Evolutionary conservation across 2,888 invertebrate species (phyloP).

Genomic region (Agriopis marginaria): DNA sequence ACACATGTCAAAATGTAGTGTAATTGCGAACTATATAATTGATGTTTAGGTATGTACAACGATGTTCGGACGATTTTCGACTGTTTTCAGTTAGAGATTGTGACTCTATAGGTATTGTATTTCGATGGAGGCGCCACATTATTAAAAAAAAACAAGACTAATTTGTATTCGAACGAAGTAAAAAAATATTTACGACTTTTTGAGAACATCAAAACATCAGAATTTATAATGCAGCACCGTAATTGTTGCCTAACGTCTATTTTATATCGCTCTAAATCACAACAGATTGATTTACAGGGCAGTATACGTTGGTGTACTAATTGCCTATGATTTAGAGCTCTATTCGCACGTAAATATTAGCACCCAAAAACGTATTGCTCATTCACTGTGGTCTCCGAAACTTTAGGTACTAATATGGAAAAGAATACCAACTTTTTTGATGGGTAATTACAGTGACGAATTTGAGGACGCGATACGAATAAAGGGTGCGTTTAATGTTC

Average conservation of each 20-base stretch:
- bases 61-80: too few relatives aligned
- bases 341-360: background rate
- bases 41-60: too few relatives aligned
- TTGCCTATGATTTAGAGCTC: slow-evolving; percentile 1
- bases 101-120: too few relatives aligned
- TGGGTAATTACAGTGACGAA: background rate
- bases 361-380: slow-evolving; percentile 1
- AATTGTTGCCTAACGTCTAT: background rate
- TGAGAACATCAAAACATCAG: background rate
- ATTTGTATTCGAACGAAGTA: too few relatives aligned
- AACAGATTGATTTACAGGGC: background rate
- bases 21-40: too few relatives aligned
- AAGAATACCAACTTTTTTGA: too few relatives aligned
- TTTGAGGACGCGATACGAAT: too few relatives aligned
- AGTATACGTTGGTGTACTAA: background rate
- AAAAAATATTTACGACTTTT: background rate
- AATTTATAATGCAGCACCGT: background rate
- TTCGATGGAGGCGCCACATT: too few relatives aligned
- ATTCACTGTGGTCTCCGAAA: background rate
- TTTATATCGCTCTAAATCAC: slow-evolving; percentile 8
- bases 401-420: background rate
- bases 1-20: too few relatives aligned
- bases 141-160: too few relatives aligned
- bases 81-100: too few relatives aligned
- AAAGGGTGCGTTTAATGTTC: too few relatives aligned